Evolutionary conservation across 1,140 invertebrate genomes (phyloP).

Genomic region (Ditylenchus dipsaci): DNA sequence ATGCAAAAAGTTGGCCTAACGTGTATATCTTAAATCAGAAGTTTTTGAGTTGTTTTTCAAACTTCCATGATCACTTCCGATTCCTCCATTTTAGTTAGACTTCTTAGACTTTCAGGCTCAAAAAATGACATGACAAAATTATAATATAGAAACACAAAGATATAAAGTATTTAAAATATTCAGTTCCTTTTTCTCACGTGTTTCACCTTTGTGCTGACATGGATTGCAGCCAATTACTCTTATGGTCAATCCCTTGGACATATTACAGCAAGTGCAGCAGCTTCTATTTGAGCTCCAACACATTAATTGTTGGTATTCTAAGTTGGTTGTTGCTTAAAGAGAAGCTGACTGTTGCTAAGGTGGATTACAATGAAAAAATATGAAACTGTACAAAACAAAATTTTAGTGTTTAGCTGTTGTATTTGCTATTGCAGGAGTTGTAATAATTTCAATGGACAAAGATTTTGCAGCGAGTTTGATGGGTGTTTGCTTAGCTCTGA

Average conservation of each 20-base stretch:
- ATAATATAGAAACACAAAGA: too few species aligned
- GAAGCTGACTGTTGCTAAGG: conserved; percentile 22
- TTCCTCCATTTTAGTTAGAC: too few species aligned
- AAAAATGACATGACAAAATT: too few species aligned
- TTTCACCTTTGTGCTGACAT: conserved; percentile 38
- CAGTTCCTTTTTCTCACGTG: background rate
- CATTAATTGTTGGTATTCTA: conserved; percentile 53
- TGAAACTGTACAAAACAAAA: too few species aligned
- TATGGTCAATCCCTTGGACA: conserved; percentile 44
- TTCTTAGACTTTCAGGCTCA: too few species aligned
- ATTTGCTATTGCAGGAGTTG: conserved; percentile 49
- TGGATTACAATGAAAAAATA: conserved; percentile 4
- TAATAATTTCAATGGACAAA: conserved; percentile 51
- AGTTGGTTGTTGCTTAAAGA: conserved; percentile 30
- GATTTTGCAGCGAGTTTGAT: conserved; percentile 39
- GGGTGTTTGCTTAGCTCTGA: conserved; percentile 40
- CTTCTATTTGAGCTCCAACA: conserved; percentile 49
- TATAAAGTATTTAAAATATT: too few species aligned
- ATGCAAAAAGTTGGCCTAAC: too few species aligned
- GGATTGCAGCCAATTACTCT: conserved; percentile 51
- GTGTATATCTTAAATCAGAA: too few species aligned
- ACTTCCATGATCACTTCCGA: too few species aligned
- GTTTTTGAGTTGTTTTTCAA: too few species aligned
- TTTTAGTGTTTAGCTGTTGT: conserved; percentile 41
- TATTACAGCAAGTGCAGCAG: conserved; percentile 49